Percentiles rank a stretch among this genome's conserved stretches.
phyloP scores from a whole-genome alignment of 2,797 vertebrate species.

The Cyclopterus lumpus region DNA sequence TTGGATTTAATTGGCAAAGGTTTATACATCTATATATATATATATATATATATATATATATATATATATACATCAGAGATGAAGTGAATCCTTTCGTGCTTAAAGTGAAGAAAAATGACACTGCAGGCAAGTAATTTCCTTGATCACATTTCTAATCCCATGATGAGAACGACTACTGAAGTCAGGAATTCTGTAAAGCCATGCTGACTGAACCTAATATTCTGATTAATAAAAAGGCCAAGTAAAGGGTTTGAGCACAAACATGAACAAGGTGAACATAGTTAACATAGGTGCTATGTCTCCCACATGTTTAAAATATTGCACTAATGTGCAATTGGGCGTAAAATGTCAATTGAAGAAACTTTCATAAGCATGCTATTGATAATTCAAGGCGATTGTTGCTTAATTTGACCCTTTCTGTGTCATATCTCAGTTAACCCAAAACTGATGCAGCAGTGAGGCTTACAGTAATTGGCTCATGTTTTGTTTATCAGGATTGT shows the following conservation, averaged over 20 bases:
- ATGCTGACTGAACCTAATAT: not conserved
- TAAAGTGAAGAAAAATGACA: not conserved
- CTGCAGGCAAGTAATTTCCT: not conserved
- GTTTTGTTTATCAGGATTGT: not conserved
- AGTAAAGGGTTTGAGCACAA: not conserved
- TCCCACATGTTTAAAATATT: conserved; percentile 29
- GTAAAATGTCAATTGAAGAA: not conserved
- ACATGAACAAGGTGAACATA: not conserved
- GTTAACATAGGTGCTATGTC: conserved; percentile 26
- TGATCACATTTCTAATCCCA: not conserved
- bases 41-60: not conserved
- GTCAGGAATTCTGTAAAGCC: not conserved
- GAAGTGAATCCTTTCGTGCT: not conserved
- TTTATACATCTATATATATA: not conserved
- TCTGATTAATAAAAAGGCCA: too few species aligned
- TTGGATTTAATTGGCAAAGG: not conserved
- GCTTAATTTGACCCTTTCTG: not conserved
- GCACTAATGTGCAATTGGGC: not conserved
- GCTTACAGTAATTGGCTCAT: not conserved
- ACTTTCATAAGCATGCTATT: not conserved
- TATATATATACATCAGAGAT: too few species aligned
- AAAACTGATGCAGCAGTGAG: not conserved
- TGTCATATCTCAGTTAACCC: not conserved
- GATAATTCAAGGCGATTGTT: not conserved
- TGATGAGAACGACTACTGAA: fast-evolving